Evolutionary conservation across 1,140 invertebrate species (phyloP).

Genomic region (Pomacea maculata): DNA sequence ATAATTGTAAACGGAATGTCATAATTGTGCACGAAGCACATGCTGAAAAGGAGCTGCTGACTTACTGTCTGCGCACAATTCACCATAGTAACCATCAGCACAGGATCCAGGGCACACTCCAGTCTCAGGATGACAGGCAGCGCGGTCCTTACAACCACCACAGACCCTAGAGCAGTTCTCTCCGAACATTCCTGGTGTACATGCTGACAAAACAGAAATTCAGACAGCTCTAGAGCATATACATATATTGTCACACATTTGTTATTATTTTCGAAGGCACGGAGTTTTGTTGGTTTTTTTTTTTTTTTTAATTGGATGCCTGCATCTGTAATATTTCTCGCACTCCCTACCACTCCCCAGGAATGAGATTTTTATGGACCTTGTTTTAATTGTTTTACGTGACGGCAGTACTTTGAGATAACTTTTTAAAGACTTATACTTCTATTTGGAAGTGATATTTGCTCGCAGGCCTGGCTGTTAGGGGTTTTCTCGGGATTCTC

Average conservation of each 20-base stretch:
- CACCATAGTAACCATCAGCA: constrained; percentile 16
- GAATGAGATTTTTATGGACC: too few species aligned
- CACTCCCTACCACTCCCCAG: too few species aligned
- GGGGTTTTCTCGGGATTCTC: too few species aligned
- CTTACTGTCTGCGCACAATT: constrained; percentile 22
- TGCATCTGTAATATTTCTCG: too few species aligned
- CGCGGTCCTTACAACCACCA: constrained; percentile 15
- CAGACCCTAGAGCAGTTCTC: constrained; percentile 11
- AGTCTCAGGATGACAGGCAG: constrained; percentile 21
- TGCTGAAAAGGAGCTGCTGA: neutral
- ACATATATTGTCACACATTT: neutral
- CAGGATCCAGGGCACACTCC: constrained; percentile 25
- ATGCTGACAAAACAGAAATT: constrained; percentile 10
- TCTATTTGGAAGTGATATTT: too few species aligned
- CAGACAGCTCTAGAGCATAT: neutral
- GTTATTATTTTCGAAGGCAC: too few species aligned
- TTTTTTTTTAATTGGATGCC: too few species aligned
- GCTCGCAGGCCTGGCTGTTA: too few species aligned
- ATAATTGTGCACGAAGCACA: neutral
- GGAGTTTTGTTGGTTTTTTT: too few species aligned
- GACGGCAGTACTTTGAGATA: too few species aligned
- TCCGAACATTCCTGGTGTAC: constrained; percentile 20
- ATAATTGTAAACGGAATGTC: neutral
- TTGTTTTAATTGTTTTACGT: too few species aligned
- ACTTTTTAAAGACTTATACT: too few species aligned